Percentiles rank a stretch among this genome's conserved stretches.
Conservation (phyloP, 1,140 invertebrate genomes). For the Bombus picipes region DNA sequence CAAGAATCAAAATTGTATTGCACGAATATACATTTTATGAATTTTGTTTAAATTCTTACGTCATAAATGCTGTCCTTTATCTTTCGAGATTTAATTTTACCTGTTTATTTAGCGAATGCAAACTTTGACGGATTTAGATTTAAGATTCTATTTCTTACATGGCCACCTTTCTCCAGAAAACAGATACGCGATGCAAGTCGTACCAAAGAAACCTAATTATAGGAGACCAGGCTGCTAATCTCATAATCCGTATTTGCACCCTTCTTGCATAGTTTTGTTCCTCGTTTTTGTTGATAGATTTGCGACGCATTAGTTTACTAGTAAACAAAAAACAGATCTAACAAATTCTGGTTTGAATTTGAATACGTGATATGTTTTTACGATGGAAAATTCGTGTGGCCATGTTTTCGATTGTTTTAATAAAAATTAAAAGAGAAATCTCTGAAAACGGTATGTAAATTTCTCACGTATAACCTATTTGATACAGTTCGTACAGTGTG, state of each 20-base stretch:
- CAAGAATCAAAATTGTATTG: background rate
- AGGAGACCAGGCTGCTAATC: background rate
- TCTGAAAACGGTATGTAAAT: background rate
- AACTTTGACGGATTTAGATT: background rate
- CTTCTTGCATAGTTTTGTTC: background rate
- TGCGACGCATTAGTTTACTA: background rate
- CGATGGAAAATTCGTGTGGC: background rate
- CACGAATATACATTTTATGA: background rate
- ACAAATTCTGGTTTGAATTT: background rate
- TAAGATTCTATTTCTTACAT: background rate
- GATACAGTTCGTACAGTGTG: background rate
- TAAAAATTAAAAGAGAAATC: background rate
- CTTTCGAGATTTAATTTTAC: background rate
- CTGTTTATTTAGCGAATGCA: background rate
- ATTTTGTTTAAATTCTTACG: background rate
- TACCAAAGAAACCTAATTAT: conserved; percentile 9
- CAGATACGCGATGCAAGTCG: background rate
- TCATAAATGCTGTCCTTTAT: background rate
- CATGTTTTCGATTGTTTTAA: too few relatives aligned
- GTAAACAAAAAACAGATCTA: background rate
- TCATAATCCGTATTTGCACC: background rate
- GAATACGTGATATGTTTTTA: background rate
- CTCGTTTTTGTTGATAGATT: background rate
- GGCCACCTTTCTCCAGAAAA: background rate
- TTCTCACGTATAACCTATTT: background rate